Percentiles rank a stretch among this genome's conserved stretches.
phyloP scores from a whole-genome alignment of 2,888 invertebrate species.

The Mylabris sibirica region DNA sequence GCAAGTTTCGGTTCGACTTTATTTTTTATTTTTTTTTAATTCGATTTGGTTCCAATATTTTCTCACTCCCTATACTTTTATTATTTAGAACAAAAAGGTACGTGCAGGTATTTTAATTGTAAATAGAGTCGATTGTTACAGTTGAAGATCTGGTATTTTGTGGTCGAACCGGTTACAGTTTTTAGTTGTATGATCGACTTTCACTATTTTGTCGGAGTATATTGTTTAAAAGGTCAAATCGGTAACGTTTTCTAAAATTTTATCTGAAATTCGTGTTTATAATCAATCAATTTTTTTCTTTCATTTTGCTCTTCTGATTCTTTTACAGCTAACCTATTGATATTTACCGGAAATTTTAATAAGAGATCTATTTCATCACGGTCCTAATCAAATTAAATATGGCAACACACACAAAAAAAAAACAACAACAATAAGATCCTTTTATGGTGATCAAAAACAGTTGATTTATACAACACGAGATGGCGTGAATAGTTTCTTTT shows the following conservation, averaged over 20 bases:
- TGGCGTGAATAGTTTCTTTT: neutral
- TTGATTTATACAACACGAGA: neutral
- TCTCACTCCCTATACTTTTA: neutral
- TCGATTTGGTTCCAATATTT: neutral
- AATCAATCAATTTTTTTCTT: slow-evolving; percentile 32
- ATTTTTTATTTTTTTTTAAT: no score
- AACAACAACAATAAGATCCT: no score
- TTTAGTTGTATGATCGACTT: slow-evolving; percentile 48
- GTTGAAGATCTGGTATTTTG: slow-evolving; percentile 51
- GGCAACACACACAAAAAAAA: neutral
- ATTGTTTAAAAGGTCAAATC: slow-evolving; percentile 34
- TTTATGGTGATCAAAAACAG: neutral
- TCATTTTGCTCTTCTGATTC: slow-evolving; percentile 27
- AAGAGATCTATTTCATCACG: neutral
- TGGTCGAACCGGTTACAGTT: slow-evolving; percentile 48
- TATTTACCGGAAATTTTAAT: slow-evolving; percentile 31
- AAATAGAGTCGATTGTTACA: slow-evolving; percentile 46
- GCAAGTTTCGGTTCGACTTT: neutral
- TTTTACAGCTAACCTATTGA: slow-evolving; percentile 39
- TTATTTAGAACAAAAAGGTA: slow-evolving; percentile 5
- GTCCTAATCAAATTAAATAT: neutral
- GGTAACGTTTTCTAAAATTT: slow-evolving; percentile 45
- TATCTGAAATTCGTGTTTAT: slow-evolving; percentile 20
- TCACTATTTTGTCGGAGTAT: slow-evolving; percentile 44
- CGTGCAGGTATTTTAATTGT: slow-evolving; percentile 42